phyloP scores from a whole-genome alignment of 1,140 invertebrate genomes.

The Stegodyphus mimosarum region DNA sequence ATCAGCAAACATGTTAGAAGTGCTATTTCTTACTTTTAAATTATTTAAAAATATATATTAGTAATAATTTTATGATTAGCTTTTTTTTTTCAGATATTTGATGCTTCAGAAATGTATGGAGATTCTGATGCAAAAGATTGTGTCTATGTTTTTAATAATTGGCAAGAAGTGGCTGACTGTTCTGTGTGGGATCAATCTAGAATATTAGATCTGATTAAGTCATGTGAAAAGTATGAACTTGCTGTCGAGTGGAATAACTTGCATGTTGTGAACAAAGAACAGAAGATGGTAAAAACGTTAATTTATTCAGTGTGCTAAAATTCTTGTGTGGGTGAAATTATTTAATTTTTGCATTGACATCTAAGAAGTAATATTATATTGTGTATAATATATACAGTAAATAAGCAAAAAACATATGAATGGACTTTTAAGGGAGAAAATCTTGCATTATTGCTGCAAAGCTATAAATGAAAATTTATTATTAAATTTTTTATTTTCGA shows the following conservation, averaged over 20 bases:
- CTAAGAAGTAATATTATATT: too few relatives aligned
- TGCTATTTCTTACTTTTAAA: too few relatives aligned
- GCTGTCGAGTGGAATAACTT: conserved; percentile 43
- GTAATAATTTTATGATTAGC: neutral
- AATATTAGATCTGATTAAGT: conserved; percentile 45
- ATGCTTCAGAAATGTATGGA: conserved; percentile 47
- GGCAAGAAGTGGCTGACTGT: conserved; percentile 57
- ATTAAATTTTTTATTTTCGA: too few relatives aligned
- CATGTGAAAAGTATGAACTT: conserved; percentile 36
- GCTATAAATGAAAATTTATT: too few relatives aligned
- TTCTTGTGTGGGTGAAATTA: too few relatives aligned
- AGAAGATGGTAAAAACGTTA: conserved; percentile 24
- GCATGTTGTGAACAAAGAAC: conserved; percentile 31
- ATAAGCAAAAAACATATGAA: too few relatives aligned
- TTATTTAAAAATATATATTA: neutral
- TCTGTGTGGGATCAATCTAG: conserved; percentile 38
- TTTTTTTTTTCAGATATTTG: conserved; percentile 37
- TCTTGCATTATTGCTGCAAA: too few relatives aligned
- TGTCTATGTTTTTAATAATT: conserved; percentile 53
- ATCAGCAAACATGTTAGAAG: too few relatives aligned
- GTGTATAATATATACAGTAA: too few relatives aligned
- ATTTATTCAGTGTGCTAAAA: too few relatives aligned
- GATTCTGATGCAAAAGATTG: conserved; percentile 31
- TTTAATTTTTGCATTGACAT: too few relatives aligned
- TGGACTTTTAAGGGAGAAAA: too few relatives aligned